Evolutionary conservation across 1,140 invertebrate genomes (phyloP).

Genomic region (Acromyrmex charruanus): DNA sequence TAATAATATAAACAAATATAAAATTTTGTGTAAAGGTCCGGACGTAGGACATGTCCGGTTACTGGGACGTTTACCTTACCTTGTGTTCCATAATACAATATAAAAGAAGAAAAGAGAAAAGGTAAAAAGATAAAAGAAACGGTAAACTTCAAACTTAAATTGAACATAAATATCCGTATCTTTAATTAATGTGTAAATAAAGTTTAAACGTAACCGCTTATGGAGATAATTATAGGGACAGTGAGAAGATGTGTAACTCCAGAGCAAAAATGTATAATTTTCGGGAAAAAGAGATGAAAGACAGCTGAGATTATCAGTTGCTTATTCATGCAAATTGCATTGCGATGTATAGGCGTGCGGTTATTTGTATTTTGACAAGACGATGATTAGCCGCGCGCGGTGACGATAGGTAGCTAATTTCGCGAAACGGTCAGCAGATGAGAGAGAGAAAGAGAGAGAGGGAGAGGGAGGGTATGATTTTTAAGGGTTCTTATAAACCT

Average conservation of each 20-base stretch:
- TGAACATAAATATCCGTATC: background rate
- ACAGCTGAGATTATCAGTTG: background rate
- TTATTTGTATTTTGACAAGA: constrained; percentile 58
- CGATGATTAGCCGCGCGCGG: constrained; percentile 10
- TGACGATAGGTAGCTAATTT: constrained; percentile 58
- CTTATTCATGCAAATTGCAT: constrained; percentile 46
- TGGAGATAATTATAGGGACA: background rate
- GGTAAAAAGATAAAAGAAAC: background rate
- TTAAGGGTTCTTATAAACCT: constrained; percentile 48
- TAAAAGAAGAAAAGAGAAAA: background rate
- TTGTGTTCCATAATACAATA: background rate
- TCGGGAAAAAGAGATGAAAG: background rate
- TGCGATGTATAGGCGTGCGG: background rate
- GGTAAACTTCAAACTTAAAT: background rate
- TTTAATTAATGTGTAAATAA: constrained; percentile 13
- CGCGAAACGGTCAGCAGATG: background rate
- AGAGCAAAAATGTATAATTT: constrained; percentile 25
- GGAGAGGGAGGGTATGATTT: constrained; percentile 40
- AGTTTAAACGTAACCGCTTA: background rate
- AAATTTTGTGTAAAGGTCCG: too few species aligned
- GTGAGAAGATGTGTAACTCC: background rate
- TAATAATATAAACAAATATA: too few species aligned
- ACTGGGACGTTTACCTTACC: background rate
- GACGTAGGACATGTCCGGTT: too few species aligned
- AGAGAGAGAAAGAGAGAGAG: background rate